These are phyloP conservation scores for Anhinga anhinga DNA, from an alignment of 2,113 vertebrate species.

Conservation along the genomic window DNA sequence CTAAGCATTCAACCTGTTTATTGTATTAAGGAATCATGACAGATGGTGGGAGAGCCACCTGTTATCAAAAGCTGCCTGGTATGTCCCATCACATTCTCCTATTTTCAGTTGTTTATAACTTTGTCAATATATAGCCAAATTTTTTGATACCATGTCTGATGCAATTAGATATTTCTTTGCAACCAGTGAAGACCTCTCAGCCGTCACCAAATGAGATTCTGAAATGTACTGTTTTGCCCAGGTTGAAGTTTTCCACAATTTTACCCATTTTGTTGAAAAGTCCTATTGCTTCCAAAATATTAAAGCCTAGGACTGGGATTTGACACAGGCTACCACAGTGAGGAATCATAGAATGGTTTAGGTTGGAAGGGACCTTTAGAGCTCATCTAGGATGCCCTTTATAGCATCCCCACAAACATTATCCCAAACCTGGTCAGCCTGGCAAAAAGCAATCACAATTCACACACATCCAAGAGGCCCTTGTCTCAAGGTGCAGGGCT, in stretches of 20 bases:
- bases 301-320: neutral
- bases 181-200: neutral
- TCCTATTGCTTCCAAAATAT: neutral
- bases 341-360: neutral
- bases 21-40: neutral
- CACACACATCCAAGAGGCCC: neutral
- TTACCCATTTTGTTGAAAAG: neutral
- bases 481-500: neutral
- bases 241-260: neutral
- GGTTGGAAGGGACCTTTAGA: too few species aligned
- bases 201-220: neutral
- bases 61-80: neutral
- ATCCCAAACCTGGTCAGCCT: neutral
- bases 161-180: neutral
- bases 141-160: neutral
- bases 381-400: neutral
- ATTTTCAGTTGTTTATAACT: neutral
- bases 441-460: neutral
- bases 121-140: neutral
- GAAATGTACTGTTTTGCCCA: neutral
- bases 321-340: neutral
- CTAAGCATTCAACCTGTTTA: neutral
- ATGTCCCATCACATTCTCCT: neutral
- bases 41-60: neutral
- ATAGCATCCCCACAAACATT: neutral